A percentile compares a stretch with the other conserved stretches of the same genome.
Evolutionary conservation across 2,797 vertebrate genomes (phyloP).

Genomic region (Melanotaenia maccullochi): DNA sequence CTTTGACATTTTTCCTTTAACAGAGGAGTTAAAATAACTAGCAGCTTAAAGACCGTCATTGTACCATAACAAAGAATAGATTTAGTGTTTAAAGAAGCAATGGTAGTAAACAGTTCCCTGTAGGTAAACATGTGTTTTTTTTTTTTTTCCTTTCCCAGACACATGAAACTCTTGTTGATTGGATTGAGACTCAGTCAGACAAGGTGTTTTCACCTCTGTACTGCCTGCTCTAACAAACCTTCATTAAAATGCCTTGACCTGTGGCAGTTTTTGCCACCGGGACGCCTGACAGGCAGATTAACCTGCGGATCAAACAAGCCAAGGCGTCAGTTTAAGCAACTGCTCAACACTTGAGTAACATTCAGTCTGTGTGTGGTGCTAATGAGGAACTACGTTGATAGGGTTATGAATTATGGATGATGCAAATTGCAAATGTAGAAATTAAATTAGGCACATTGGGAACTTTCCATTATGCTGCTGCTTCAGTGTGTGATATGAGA

Average conservation of each 20-base stretch:
- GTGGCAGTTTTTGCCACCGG: constrained; percentile 85
- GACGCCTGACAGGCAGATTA: constrained; percentile 85
- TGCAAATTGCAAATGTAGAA: constrained; percentile 29
- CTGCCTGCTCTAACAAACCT: constrained; percentile 63
- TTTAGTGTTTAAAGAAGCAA: constrained; percentile 39
- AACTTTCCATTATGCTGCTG: neutral
- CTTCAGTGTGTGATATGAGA: neutral
- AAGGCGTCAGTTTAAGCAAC: constrained; percentile 86
- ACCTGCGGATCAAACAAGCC: constrained; percentile 88
- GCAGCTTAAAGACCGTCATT: constrained; percentile 31
- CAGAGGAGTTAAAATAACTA: constrained; percentile 27
- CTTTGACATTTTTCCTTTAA: constrained; percentile 49
- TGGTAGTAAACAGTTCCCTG: constrained; percentile 31
- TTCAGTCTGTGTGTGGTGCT: constrained; percentile 35
- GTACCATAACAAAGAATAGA: constrained; percentile 43
- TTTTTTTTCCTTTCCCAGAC: constrained; percentile 37
- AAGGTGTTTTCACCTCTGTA: constrained; percentile 60
- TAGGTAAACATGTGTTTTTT: constrained; percentile 51
- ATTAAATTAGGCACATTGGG: constrained; percentile 29
- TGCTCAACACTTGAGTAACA: constrained; percentile 83
- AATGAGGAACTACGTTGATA: constrained; percentile 60
- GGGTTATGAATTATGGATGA: constrained; percentile 65
- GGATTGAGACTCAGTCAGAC: constrained; percentile 54
- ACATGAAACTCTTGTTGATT: constrained; percentile 53
- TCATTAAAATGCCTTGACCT: constrained; percentile 82